Percentiles rank a stretch among this genome's conserved stretches.
Evolutionary conservation across 2,797 vertebrate genomes (phyloP).

Genomic region (Podarcis siculus): DNA sequence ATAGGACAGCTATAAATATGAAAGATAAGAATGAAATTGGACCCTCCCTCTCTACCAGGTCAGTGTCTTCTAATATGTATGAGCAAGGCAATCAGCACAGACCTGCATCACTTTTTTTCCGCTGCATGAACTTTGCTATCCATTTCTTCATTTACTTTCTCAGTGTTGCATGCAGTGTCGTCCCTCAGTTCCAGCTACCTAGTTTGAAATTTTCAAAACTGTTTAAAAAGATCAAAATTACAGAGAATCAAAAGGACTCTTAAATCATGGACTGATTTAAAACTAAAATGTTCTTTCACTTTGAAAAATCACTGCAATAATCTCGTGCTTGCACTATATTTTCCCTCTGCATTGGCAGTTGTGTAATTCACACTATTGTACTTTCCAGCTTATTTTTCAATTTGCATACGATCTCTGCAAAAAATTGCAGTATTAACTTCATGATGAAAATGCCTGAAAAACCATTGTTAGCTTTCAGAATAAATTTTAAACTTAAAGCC

Average conservation of each 20-base stretch:
- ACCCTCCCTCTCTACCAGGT: conserved; percentile 80
- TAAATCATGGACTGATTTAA: conserved; percentile 39
- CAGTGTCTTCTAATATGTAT: conserved; percentile 76
- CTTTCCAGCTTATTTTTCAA: neutral
- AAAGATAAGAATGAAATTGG: conserved; percentile 54
- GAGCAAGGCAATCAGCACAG: conserved; percentile 66
- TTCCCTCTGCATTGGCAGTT: conserved; percentile 1
- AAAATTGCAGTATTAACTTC: neutral
- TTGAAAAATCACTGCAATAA: conserved; percentile 10
- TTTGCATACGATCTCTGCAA: no score
- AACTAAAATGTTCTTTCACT: neutral
- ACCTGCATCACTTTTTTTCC: conserved; percentile 74
- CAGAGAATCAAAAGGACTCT: conserved; percentile 59
- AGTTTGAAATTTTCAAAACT: conserved; percentile 64
- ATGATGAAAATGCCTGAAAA: neutral
- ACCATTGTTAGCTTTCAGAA: neutral
- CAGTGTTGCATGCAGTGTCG: conserved; percentile 75
- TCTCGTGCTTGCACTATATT: neutral
- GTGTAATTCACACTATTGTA: neutral
- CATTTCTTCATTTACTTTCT: conserved; percentile 76
- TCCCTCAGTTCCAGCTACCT: conserved; percentile 72
- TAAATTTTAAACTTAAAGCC: neutral
- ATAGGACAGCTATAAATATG: conserved; percentile 46
- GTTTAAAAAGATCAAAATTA: conserved; percentile 71
- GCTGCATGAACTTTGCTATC: conserved; percentile 77